These are phyloP conservation scores for Penelope pileata DNA, from an alignment of 2,113 vertebrate species.

Conservation along the genomic window DNA sequence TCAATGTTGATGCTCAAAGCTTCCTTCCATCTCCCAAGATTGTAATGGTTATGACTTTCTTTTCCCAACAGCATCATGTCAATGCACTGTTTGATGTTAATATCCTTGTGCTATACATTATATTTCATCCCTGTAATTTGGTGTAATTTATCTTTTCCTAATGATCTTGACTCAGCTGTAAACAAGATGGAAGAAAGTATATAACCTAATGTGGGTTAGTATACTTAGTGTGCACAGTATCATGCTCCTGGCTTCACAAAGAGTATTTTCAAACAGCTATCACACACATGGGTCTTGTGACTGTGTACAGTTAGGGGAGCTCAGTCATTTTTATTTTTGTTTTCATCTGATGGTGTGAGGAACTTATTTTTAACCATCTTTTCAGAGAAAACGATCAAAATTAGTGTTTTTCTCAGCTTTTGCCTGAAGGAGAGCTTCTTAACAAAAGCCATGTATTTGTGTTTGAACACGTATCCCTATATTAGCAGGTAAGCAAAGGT, in stretches of 20 bases:
- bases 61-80: neutral
- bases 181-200: neutral
- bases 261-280: neutral
- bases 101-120: neutral
- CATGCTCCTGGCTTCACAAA: neutral
- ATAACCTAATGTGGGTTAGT: neutral
- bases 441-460: constrained; percentile 43
- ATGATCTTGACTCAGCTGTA: neutral
- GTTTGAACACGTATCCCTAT: constrained; percentile 7
- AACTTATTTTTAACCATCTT: neutral
- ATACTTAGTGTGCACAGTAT: neutral
- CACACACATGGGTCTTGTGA: neutral
- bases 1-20: neutral
- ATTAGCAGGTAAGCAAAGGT: constrained; percentile 60
- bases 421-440: neutral
- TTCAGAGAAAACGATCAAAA: neutral
- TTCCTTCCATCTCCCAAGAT: neutral
- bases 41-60: neutral
- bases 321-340: neutral
- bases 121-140: neutral
- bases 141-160: neutral
- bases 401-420: neutral
- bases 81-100: neutral
- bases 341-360: neutral
- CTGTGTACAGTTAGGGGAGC: neutral